These are phyloP conservation scores for Pseudopodoces humilis DNA, from an alignment of 2,113 vertebrate species.

Conservation along the genomic window DNA sequence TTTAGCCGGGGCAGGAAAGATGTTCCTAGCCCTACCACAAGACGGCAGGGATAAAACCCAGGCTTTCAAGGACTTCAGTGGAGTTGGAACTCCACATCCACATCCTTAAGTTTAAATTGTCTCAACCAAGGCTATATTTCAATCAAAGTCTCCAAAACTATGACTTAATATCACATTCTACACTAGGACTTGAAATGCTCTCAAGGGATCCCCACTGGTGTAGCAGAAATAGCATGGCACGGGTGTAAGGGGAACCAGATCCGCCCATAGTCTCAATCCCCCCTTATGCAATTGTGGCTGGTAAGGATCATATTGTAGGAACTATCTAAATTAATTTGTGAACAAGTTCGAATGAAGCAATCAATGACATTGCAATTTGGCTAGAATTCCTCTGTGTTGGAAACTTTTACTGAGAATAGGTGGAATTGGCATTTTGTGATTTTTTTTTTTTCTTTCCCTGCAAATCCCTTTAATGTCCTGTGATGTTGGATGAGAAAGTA, in stretches of 20 bases:
- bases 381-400: background rate
- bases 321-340: background rate
- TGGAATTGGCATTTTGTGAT: background rate
- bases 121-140: background rate
- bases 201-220: background rate
- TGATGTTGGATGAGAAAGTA: background rate
- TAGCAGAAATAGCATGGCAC: background rate
- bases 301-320: background rate
- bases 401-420: background rate
- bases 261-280: background rate
- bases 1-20: background rate
- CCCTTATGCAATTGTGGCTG: background rate
- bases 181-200: background rate
- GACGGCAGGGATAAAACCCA: background rate
- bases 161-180: background rate
- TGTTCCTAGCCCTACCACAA: background rate
- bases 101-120: background rate
- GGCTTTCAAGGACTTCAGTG: background rate
- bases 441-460: background rate
- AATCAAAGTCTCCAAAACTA: background rate
- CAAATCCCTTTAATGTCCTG: background rate
- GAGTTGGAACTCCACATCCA: background rate
- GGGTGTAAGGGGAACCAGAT: background rate
- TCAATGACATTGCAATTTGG: background rate
- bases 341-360: background rate